Evolutionary conservation across 2,113 vertebrate species (phyloP).

Genomic region (Cygnus buccinator): DNA sequence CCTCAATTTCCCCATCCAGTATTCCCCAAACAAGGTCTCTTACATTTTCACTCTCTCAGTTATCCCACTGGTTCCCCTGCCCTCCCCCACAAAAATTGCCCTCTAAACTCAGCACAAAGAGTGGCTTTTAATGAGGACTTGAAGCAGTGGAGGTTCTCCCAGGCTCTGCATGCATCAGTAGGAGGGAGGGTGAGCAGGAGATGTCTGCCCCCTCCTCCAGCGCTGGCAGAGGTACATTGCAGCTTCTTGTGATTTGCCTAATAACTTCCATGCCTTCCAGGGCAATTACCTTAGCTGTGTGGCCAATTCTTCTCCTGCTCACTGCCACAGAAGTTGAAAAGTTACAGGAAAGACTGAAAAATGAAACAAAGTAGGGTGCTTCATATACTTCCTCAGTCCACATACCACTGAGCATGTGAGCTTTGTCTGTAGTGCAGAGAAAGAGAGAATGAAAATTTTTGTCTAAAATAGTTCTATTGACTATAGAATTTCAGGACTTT

Average conservation of each 20-base stretch:
- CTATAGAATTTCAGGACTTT: not conserved
- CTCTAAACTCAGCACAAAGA: not conserved
- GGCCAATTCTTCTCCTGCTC: not conserved
- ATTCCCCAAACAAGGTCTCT: not conserved
- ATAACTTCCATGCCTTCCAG: not conserved
- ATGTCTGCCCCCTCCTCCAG: not conserved
- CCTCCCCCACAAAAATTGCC: not conserved
- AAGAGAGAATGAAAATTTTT: not conserved
- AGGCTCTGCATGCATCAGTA: not conserved
- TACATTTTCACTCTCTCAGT: not conserved
- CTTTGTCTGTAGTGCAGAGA: not conserved
- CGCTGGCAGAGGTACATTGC: not conserved
- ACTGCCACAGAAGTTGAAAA: not conserved
- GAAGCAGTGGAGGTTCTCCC: not conserved
- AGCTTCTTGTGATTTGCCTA: not conserved
- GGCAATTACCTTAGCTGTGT: not conserved
- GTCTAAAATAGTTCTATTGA: not conserved
- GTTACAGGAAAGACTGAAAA: not conserved
- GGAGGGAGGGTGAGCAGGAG: too few relatives aligned
- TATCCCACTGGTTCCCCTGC: not conserved
- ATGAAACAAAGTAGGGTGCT: fast-evolving
- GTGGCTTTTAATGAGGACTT: not conserved
- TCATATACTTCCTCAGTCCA: not conserved
- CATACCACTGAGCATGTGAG: not conserved
- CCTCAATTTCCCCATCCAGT: not conserved